Percentiles rank a stretch among this genome's conserved stretches.
phyloP scores from a whole-genome alignment of 2,888 invertebrate species.

The Conomelus anceps region DNA sequence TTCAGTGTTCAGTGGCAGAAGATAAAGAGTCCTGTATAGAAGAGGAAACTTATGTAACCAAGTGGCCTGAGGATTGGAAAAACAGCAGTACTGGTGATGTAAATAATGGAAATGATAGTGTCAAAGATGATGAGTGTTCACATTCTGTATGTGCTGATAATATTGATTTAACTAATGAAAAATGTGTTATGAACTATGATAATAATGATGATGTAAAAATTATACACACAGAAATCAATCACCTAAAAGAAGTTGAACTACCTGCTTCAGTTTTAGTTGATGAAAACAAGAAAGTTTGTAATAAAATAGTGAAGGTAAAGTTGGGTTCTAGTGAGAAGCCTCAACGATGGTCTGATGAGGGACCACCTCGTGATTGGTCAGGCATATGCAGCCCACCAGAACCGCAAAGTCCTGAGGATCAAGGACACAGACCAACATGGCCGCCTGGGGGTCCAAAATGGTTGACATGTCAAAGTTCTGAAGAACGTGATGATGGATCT shows the following conservation, averaged over 20 bases:
- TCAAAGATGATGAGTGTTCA: neutral
- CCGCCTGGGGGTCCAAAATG: slow-evolving; percentile 43
- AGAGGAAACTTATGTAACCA: slow-evolving; percentile 22
- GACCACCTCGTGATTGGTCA: slow-evolving; percentile 23
- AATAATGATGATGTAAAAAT: neutral
- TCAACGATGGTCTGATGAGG: slow-evolving; percentile 28
- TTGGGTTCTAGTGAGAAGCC: slow-evolving; percentile 1
- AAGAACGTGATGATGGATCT: slow-evolving; percentile 58
- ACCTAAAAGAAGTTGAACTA: slow-evolving; percentile 23
- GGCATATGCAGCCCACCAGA: slow-evolving; percentile 41
- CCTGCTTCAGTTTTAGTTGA: slow-evolving; percentile 3
- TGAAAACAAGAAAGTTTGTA: neutral
- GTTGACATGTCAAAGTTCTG: slow-evolving; percentile 62
- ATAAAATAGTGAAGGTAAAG: slow-evolving; percentile 1
- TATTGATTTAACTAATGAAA: neutral
- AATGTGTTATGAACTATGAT: too few relatives aligned
- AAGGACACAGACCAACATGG: slow-evolving; percentile 44
- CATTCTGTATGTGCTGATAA: neutral
- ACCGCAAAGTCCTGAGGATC: slow-evolving; percentile 43
- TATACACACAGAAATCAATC: slow-evolving; percentile 20
- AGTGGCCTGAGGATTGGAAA: slow-evolving; percentile 22
- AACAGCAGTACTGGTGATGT: neutral
- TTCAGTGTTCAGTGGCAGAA: neutral
- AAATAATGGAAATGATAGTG: neutral
- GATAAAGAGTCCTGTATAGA: neutral